Base-by-base conservation (phyloP, 1,140 invertebrate genomes). In the Halictus rubicundus region DNA sequence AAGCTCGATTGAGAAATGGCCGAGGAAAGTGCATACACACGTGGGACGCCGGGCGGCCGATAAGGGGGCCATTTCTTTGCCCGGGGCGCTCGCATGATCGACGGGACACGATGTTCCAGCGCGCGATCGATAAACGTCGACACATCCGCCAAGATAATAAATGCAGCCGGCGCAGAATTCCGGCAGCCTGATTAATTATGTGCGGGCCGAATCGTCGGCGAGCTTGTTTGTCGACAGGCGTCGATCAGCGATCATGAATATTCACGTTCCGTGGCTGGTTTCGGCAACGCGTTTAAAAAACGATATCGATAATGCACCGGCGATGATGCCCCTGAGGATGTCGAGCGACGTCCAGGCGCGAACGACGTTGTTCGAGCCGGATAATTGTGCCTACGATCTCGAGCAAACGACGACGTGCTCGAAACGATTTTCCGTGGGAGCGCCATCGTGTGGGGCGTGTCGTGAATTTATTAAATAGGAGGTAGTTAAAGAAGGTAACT, bases 171-270 rank as follows among this genome's bases (percentile, higher is more conserved):
- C 49, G 54, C 60, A 66, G 37, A 75, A 83, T 83, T 83, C 78
- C 71, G 71, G 72, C 81, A 83, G 66, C 32, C 39, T 23, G 39
- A 81, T 83, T 80, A 80, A 80, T 83, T 80, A 81, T n/a, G 49
- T 14, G 14, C 42, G 27, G 21, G 19, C 23, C 49, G 60, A 71
- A 75, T 65, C n/a, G 27, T 60, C 27, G 66, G 61, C 54, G 46
- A 6, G 42, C 23, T 52, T 60, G 37, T 39, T 68, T 39, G 73
- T 63, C 68, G 52, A 46, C 64, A 70, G 46, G 21, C 37, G 52
- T 75, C 46, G 54, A 69, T 80, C 78, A 75, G 46, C 1, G 42
- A 27, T 54, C n/a, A 79, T 60, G 70, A 73, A 75, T 80, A 75
- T 75, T 75, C 64, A 57, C 27, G n/a, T 8, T 21, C 19, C n/a